Percentiles rank a stretch among this genome's conserved stretches.
These are phyloP conservation scores for Phrynocephalus versicolor DNA, from an alignment of 2,113 vertebrate genomes.

Conservation along the genomic window DNA sequence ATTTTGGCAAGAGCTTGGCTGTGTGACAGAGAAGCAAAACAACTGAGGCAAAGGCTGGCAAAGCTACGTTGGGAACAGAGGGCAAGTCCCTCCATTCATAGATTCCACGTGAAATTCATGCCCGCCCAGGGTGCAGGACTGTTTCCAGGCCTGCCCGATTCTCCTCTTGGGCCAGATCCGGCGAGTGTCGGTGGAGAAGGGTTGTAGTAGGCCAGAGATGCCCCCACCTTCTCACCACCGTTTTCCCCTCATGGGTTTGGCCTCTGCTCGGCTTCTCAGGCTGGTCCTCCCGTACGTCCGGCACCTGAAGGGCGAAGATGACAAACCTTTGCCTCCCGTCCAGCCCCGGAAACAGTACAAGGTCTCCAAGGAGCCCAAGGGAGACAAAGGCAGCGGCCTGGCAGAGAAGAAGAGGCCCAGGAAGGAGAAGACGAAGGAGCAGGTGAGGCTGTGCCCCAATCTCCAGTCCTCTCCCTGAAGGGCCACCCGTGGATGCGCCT, in stretches of 20 bases:
- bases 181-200: too few species aligned
- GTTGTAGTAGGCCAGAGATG: too few species aligned
- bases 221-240: background rate
- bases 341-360: slow-evolving; percentile 91
- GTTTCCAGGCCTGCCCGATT: too few species aligned
- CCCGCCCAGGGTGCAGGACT: too few species aligned
- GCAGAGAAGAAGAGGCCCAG: slow-evolving; percentile 74
- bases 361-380: slow-evolving; percentile 74
- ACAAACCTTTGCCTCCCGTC: slow-evolving; percentile 87
- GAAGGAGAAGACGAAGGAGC: slow-evolving; percentile 72
- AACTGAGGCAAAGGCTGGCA: background rate
- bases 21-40: background rate
- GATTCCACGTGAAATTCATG: too few species aligned
- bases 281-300: slow-evolving; percentile 92
- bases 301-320: slow-evolving; percentile 89
- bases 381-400: slow-evolving; percentile 48
- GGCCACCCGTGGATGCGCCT: background rate
- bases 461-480: background rate
- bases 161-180: too few species aligned
- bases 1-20: background rate
- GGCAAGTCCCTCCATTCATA: too few species aligned
- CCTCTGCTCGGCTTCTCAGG: slow-evolving; percentile 63
- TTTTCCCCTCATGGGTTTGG: too few species aligned
- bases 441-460: slow-evolving; percentile 43
- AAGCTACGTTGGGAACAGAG: too few species aligned